Conservation (phyloP, 2,797 vertebrate species). For the Etheostoma perlongum region DNA sequence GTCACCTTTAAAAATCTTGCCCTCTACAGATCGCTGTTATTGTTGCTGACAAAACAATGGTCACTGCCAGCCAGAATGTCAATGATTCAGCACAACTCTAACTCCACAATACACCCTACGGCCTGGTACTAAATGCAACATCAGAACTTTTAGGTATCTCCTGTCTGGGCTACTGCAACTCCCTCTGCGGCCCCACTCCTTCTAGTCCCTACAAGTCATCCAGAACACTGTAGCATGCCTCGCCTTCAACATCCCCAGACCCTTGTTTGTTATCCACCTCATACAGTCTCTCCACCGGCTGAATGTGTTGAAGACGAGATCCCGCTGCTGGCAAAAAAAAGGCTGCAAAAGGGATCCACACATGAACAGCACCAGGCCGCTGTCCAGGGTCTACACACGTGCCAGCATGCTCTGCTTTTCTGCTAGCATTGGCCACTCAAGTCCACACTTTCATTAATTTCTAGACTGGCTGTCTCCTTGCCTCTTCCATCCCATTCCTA, state of each 20-base stretch:
- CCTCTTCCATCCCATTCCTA: background rate
- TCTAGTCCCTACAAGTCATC: constrained; percentile 46
- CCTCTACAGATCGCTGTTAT: constrained; percentile 24
- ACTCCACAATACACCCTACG: constrained; percentile 19
- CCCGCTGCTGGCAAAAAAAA: constrained; percentile 51
- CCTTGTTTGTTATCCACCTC: constrained; percentile 50
- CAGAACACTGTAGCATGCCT: constrained; percentile 36
- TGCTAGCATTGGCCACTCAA: constrained; percentile 35
- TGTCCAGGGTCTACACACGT: constrained; percentile 40
- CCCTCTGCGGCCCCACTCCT: constrained; percentile 38
- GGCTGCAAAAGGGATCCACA: constrained; percentile 40
- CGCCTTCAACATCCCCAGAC: constrained; percentile 43
- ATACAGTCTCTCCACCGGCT: constrained; percentile 39
- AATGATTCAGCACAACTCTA: constrained; percentile 17
- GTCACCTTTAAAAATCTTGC: constrained; percentile 22
- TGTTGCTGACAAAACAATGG: constrained; percentile 30
- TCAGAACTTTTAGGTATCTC: constrained; percentile 5
- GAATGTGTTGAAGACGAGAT: constrained; percentile 62
- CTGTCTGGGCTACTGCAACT: constrained; percentile 41
- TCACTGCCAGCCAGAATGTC: constrained; percentile 18
- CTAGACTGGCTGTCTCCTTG: constrained; percentile 9
- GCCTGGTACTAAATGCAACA: constrained; percentile 36
- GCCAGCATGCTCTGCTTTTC: constrained; percentile 37
- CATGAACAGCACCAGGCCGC: constrained; percentile 33
- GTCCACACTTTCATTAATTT: constrained; percentile 33